These are phyloP conservation scores for Drosophila ustulata DNA, from an alignment of 2,888 invertebrate species.

Conservation along the genomic window DNA sequence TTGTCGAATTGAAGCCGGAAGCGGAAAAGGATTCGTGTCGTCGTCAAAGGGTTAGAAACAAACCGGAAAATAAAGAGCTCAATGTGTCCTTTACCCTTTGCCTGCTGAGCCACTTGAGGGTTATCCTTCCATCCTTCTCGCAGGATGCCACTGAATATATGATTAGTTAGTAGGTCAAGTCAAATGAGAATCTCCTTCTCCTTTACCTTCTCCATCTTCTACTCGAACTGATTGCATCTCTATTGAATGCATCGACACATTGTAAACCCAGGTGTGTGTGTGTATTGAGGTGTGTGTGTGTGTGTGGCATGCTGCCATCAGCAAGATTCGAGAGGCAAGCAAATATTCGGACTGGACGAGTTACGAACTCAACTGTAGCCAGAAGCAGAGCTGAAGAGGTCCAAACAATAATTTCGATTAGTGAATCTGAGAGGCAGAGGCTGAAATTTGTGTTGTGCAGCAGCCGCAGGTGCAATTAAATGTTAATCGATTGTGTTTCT, in stretches of 20 bases:
- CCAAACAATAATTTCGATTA: slow-evolving; percentile 67
- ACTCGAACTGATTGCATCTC: slow-evolving; percentile 9
- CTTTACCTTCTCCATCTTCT: background rate
- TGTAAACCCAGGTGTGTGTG: slow-evolving; percentile 5
- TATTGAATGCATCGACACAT: slow-evolving; percentile 13
- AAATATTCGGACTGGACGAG: slow-evolving; percentile 35
- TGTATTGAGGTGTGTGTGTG: background rate
- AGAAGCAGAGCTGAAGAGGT: slow-evolving; percentile 30
- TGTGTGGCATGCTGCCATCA: slow-evolving; percentile 22
- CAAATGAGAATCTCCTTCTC: background rate
- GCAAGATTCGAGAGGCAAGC: slow-evolving; percentile 31
- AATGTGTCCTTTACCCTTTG: slow-evolving; percentile 56
- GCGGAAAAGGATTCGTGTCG: slow-evolving; percentile 51
- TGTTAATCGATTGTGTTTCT: slow-evolving; percentile 74
- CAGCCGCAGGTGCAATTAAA: slow-evolving; percentile 70
- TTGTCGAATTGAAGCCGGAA: slow-evolving; percentile 40
- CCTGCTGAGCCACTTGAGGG: slow-evolving; percentile 47
- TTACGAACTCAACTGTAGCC: background rate
- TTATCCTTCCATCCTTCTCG: slow-evolving; percentile 26
- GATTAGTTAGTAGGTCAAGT: slow-evolving; percentile 10
- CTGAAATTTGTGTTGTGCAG: slow-evolving; percentile 37
- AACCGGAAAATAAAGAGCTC: slow-evolving; percentile 47
- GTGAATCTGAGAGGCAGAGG: slow-evolving; percentile 30
- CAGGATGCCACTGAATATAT: slow-evolving; percentile 5
- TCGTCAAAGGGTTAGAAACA: slow-evolving; percentile 40